phyloP scores from a whole-genome alignment of 2,113 vertebrate species.

The Macrotus californicus region DNA sequence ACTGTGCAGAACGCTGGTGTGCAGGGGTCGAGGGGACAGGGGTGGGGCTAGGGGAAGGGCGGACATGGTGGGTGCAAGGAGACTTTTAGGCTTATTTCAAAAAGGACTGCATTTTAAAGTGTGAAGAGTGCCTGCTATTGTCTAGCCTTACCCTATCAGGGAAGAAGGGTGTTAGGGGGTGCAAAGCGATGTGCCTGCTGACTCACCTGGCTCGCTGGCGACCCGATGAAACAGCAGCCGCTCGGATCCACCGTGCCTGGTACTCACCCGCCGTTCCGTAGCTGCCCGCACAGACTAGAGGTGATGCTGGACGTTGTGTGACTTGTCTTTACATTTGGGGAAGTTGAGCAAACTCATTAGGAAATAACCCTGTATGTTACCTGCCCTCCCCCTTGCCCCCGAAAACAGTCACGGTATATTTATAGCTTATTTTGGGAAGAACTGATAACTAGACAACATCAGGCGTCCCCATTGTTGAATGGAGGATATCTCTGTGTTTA shows the following conservation, averaged over 20 bases:
- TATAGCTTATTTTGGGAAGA: neutral
- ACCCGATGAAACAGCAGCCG: neutral
- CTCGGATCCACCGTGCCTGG: accelerated
- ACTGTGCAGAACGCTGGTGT: neutral
- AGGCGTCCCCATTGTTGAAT: neutral
- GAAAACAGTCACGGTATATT: neutral
- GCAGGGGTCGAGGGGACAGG: neutral
- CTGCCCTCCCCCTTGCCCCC: too few species aligned
- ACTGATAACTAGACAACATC: neutral
- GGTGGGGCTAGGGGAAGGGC: accelerated
- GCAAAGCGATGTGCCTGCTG: too few species aligned
- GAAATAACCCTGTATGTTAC: neutral
- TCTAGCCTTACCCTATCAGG: neutral
- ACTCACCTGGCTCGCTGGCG: neutral
- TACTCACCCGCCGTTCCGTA: neutral
- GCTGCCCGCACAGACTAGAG: neutral
- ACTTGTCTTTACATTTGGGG: neutral
- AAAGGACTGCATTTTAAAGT: neutral
- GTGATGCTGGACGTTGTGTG: accelerated
- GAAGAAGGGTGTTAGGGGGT: neutral
- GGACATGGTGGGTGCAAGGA: accelerated
- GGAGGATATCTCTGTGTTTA: neutral
- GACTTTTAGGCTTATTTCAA: neutral
- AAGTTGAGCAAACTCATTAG: neutral
- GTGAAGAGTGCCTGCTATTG: neutral